A percentile compares a stretch with the other conserved stretches of the same genome.
phyloP scores from a whole-genome alignment of 2,113 vertebrate genomes.

The Bothrops jararaca region DNA sequence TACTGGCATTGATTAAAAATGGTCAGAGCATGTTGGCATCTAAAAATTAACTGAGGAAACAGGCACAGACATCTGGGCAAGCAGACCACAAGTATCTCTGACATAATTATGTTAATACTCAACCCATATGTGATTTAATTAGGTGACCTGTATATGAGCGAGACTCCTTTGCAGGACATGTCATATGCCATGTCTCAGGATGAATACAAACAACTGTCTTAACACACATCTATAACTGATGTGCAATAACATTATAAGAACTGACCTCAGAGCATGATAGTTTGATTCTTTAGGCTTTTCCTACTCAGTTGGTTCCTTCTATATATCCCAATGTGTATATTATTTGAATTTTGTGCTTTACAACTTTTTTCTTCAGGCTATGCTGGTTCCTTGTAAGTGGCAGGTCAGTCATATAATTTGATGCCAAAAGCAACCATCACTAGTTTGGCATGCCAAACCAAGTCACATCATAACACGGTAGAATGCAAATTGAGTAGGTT shows the following conservation, averaged over 20 bases:
- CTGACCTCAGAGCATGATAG: neutral
- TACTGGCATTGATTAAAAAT: constrained; percentile 26
- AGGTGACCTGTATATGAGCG: neutral
- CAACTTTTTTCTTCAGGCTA: neutral
- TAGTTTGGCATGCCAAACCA: neutral
- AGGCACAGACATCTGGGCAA: neutral
- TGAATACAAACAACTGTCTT: neutral
- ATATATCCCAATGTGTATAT: neutral
- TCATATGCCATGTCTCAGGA: neutral
- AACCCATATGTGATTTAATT: neutral
- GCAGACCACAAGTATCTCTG: neutral
- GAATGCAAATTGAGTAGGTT: neutral
- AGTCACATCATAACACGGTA: neutral
- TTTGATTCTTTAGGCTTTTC: neutral
- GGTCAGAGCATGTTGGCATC: neutral
- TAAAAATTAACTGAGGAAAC: neutral
- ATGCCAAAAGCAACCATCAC: neutral
- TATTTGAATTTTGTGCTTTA: neutral
- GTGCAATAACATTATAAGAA: neutral
- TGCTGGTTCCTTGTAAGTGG: neutral
- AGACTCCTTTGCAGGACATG: neutral
- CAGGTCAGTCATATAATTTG: neutral
- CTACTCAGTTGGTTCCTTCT: neutral
- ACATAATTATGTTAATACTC: neutral
- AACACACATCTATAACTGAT: neutral